Conservation (phyloP, 2,888 invertebrate species). For the Drosophila koepferae region DNA sequence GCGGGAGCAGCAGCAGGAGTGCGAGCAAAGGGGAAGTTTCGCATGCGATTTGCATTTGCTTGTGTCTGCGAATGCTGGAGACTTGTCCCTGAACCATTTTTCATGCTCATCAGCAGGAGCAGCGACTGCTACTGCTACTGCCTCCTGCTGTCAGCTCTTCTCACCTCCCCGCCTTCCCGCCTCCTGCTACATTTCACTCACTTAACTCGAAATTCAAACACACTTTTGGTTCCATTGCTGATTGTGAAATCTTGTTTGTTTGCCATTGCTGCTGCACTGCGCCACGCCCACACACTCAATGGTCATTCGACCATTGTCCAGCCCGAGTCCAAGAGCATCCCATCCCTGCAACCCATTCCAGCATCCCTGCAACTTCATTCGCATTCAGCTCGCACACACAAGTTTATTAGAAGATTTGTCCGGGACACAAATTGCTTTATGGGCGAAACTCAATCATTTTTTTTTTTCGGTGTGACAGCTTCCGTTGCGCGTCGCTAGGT, state of each 20-base stretch:
- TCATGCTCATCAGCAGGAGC: constrained; percentile 41
- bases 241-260: constrained; percentile 77
- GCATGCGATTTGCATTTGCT: constrained; percentile 51
- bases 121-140: constrained; percentile 5
- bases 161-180: not conserved
- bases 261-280: constrained; percentile 35
- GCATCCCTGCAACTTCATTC: constrained; percentile 14
- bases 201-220: constrained; percentile 70
- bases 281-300: constrained; percentile 33
- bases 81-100: constrained; percentile 41
- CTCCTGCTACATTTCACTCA: constrained; percentile 27
- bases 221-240: constrained; percentile 67
- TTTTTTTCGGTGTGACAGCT: constrained; percentile 34
- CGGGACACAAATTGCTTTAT: constrained; percentile 53
- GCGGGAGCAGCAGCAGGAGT: not conserved
- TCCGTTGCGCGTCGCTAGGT: constrained; percentile 34
- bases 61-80: constrained; percentile 14
- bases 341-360: not conserved
- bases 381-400: constrained; percentile 11
- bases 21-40: not conserved
- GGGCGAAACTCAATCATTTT: constrained; percentile 46
- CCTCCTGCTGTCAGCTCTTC: constrained; percentile 2
- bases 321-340: not conserved
- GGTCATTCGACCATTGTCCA: constrained; percentile 54
- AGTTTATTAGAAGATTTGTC: constrained; percentile 35